Evolutionary conservation across 2,888 invertebrate species (phyloP).

Genomic region (Amphimallon solstitiale): DNA sequence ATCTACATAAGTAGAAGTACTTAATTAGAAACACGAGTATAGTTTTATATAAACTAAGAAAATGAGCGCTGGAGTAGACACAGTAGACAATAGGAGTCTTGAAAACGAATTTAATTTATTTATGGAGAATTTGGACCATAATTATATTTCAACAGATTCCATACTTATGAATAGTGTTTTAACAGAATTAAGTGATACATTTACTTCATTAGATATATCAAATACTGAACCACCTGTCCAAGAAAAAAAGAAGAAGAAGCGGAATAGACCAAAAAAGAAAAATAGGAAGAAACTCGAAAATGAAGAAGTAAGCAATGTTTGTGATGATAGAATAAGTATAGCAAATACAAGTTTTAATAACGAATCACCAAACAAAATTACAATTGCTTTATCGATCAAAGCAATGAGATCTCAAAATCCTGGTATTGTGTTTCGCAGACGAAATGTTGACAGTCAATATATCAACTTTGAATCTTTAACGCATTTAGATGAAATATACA

Average conservation of each 20-base stretch:
- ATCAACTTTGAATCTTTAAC: constrained; percentile 25
- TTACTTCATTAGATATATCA: not conserved
- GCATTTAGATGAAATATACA: constrained; percentile 14
- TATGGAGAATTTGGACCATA: too few relatives aligned
- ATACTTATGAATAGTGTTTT: too few relatives aligned
- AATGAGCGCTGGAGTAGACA: too few relatives aligned
- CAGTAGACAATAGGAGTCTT: not conserved
- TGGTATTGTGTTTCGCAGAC: constrained; percentile 39
- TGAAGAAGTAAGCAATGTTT: constrained; percentile 35
- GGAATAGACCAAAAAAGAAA: constrained; percentile 14
- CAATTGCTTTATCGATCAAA: constrained; percentile 41
- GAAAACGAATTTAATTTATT: not conserved
- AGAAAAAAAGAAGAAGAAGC: constrained; percentile 4
- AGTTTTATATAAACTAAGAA: too few relatives aligned
- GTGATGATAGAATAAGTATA: constrained; percentile 39
- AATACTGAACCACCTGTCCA: not conserved
- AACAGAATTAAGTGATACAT: not conserved
- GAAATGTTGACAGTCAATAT: constrained; percentile 35
- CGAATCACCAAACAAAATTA: constrained; percentile 8
- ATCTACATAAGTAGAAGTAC: too few relatives aligned
- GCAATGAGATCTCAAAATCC: constrained; percentile 40
- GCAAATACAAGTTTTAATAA: not conserved
- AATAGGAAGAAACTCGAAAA: constrained; percentile 18
- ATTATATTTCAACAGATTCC: too few relatives aligned
- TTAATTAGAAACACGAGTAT: too few relatives aligned